Evolutionary conservation across 2,113 vertebrate species (phyloP), one percentile per base, ranked within the genome.

Genomic region (Equus przewalskii): DNA sequence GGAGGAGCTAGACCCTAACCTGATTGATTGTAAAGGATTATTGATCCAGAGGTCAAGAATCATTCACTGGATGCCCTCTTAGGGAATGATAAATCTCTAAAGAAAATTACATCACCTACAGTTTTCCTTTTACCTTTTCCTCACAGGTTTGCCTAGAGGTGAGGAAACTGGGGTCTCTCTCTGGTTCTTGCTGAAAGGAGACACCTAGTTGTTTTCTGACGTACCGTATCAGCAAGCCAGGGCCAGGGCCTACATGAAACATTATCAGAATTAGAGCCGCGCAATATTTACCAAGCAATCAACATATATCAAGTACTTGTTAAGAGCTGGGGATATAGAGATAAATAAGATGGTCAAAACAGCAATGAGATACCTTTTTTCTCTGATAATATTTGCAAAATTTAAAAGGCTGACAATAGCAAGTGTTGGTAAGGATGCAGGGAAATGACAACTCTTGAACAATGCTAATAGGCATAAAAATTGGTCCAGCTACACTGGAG

Each of bases 61-160:
- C 14, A 33, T 73, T 92, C 49, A 60, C 4, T 58, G 24, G 60
- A 41, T 89, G 44, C 3, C 22, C 65, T 70, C 6, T 78, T 76
- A 86, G 70, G 87, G 41, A 91, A 93, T 90, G n/a, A 19, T 90
- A 95, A 75, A 49, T 93, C 18, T 65, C 30, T 87, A 78, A 93
- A 82, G 85, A 69, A 67, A 79, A 54, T 86, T 44, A 54, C 13
- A 75, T 85, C 19, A 87, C 33, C 6, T 95, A 30, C 1, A 75
- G 33, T 89, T 92, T 62, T 28, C 44, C 10, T 9, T 75, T 62
- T 81, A 69, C 33, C 2, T 70, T 95, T 95, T 73, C 60, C 21
- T 94, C n/a, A 49, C 24, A 81, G 5, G 4, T 81, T 90, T 97
- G 60, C 30, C 24, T 93, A 83, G 8, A 83, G 33, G 6, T 84